Percentiles rank a stretch among this genome's conserved stretches.
Evolutionary conservation across 2,888 invertebrate genomes (phyloP).

Genomic region (Neuroscelio doddi): DNA sequence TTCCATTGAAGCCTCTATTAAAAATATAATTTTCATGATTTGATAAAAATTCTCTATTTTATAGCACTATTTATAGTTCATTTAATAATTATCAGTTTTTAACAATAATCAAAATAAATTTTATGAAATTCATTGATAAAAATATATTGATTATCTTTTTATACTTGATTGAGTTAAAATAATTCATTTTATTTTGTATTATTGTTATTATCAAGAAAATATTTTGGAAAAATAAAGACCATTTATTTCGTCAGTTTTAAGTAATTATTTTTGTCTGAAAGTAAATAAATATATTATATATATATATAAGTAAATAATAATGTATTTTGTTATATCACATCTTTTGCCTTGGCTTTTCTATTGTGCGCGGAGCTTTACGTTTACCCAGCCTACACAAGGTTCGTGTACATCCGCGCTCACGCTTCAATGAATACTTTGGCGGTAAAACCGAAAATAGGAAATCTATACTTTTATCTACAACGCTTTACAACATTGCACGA

Average conservation of each 20-base stretch:
- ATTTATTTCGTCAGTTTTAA: background rate
- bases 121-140: too few species aligned
- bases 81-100: too few species aligned
- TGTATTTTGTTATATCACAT: background rate
- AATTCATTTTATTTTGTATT: too few species aligned
- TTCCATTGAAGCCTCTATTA: too few species aligned
- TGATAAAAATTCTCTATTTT: too few species aligned
- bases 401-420: constrained; percentile 39
- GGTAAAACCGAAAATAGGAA: constrained; percentile 42
- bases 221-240: background rate
- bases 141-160: too few species aligned
- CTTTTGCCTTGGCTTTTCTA: too few species aligned
- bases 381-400: constrained; percentile 20
- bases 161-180: too few species aligned
- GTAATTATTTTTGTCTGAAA: background rate
- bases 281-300: background rate
- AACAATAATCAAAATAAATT: too few species aligned
- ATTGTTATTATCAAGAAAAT: too few species aligned
- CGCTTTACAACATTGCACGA: constrained; percentile 23
- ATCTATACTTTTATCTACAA: constrained; percentile 42
- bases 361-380: constrained; percentile 20
- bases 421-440: constrained; percentile 34
- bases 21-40: too few species aligned
- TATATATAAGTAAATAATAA: constrained; percentile 1
- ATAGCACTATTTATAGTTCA: too few species aligned